Base-by-base conservation (phyloP, 2,888 invertebrate genomes). In the Cerastoderma edule region DNA sequence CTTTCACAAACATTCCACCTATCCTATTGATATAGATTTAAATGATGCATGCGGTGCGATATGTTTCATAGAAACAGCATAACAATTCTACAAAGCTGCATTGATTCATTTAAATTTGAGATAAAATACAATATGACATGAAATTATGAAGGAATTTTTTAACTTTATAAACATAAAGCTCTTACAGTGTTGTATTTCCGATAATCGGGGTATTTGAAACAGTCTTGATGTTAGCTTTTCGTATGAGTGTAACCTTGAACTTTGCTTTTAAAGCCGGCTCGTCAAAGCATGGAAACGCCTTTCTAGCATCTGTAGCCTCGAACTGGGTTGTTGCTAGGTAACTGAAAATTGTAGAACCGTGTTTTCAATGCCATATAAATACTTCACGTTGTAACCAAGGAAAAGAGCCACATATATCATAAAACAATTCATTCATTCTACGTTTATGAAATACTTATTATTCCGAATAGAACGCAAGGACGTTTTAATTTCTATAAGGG, bases 281-380 rank as follows among this genome's bases (percentile, higher is more conserved):
- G 92, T 99, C 98, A 91, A 98, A 97, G 91, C 98, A 98, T 0
- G 98, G 98, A 91, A 97, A 98, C 0, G 97, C 96, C 93, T 96
- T 95, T 33, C 98, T 95, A 0, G 98, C 98, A 92, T 97, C 97
- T 0, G 98, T 98, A 0, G 98, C 97, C 92, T 98, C 97, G 90
- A 98, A 97, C 93, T 88, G 88, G 13, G 97, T 96, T 0, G 97
- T 96, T 13, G 97, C 97, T 90, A 98, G 96, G 74, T 87, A 85
- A 5, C 89, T 89, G 78, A 19, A 67, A 57, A 6, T 10, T 50
- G 22, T 13, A 50, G 6, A 50, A n/a, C n/a, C n/a, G n/a, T n/a
- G n/a, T n/a, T n/a, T n/a, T n/a, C n/a, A n/a, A n/a, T n/a, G n/a
- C n/a, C n/a, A n/a, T n/a, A 10, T 13, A 22, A 60, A 28, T 27